Evolutionary conservation across 2,888 invertebrate genomes (phyloP), one percentile per base, ranked within the genome.

Genomic region (Graphium colonna): DNA sequence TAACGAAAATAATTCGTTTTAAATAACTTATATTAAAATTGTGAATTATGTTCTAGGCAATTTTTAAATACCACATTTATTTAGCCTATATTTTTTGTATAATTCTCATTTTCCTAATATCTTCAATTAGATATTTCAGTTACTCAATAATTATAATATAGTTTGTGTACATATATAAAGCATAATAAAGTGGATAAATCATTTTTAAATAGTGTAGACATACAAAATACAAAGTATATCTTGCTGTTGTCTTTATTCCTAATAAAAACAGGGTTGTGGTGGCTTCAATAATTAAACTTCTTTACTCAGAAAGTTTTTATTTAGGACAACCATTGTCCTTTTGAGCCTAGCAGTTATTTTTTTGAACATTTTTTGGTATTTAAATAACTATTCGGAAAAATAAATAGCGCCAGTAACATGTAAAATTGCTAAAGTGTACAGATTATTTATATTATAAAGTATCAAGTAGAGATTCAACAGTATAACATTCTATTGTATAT

Each of bases 81-180:
- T 43, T 52, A 52, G 41, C 49, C 39, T 58, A 51, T 26, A 54
- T 54, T 31, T 16, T 52, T 16, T 45, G 36, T 41, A 43, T 42
- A 40, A 17, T 21, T 21, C 2, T 21, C 21, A 21, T 21, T 21
- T 21, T 21, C 21, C 5, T 21, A 21, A 21, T 21, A 5, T 5
- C 21, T 21, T 21, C 21, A 21, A 21, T 21, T 21, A 21, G 21
- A 5, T 3, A 21, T 21, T 21, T 5, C 21, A 21, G 5, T 21
- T 3, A 21, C 21, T 21, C 21, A 21, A 21, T 21, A 21, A 21
- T 3, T 21, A 21, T 21, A 3, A 21, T 21, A 21, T 21, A 21
- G 3, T n/a, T 21, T 5, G 5, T 21, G 21, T 21, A 21, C 21
- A 21, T 21, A 21, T 21, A 21, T 21, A 21, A 21, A 21, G 21